phyloP scores from a whole-genome alignment of 92 coral and sea anemone genomes.

The Pocillopora grandis region DNA sequence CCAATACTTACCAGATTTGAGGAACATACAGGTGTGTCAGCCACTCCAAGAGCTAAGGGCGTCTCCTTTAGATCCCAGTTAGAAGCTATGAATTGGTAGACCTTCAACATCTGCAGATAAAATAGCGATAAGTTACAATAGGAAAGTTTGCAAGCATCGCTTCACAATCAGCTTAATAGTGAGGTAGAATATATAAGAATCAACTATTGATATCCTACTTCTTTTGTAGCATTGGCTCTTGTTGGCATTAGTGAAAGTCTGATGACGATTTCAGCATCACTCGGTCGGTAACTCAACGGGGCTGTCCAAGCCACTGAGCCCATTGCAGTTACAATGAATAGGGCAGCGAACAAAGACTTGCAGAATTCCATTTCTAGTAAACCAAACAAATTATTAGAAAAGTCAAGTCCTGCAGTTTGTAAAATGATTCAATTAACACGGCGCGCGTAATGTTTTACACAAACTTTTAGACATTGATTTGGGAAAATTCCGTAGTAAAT shows the following conservation, averaged over 20 bases:
- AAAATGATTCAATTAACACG: background rate
- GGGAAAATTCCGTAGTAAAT: too few relatives aligned
- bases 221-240: slow-evolving; percentile 7
- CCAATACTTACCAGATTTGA: background rate
- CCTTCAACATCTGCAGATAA: slow-evolving; percentile 14
- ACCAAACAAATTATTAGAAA: background rate
- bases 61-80: background rate
- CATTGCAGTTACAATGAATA: background rate
- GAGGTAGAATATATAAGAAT: too few relatives aligned
- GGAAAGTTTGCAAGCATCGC: background rate
- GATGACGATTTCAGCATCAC: background rate
- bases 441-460: background rate
- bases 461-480: too few relatives aligned
- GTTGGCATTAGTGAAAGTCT: background rate
- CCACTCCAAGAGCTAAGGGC: background rate
- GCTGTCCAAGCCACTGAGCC: background rate
- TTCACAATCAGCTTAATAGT: background rate
- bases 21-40: background rate
- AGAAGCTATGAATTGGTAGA: slow-evolving; percentile 11
- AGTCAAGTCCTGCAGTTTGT: background rate
- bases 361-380: background rate
- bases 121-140: too few relatives aligned
- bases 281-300: background rate
- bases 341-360: background rate
- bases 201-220: background rate